Conservation (phyloP, 2,113 vertebrate species). For the Cyanoliseus patagonus region DNA sequence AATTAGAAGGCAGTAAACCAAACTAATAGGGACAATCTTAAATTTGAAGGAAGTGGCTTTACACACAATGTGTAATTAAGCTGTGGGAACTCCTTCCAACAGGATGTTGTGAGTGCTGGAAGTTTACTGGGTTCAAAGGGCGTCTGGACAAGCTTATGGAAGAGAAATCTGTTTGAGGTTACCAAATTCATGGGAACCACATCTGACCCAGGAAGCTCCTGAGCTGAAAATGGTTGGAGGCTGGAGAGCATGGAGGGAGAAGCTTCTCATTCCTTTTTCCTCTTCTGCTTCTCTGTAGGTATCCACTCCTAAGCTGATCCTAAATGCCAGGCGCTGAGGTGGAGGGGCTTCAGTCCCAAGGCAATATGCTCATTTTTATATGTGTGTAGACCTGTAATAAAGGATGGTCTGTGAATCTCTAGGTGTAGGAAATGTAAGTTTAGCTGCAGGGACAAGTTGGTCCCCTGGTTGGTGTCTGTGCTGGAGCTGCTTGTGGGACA, state of each 20-base stretch:
- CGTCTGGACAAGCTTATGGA: constrained; percentile 11
- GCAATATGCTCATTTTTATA: fast-evolving
- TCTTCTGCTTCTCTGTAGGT: background rate
- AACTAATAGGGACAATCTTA: background rate
- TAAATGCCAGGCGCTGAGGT: background rate
- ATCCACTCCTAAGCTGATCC: background rate
- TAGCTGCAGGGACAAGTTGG: background rate
- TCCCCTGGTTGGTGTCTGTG: background rate
- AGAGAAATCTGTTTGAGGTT: constrained; percentile 29
- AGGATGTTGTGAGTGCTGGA: constrained; percentile 23
- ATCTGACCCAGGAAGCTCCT: background rate
- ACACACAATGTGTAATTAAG: constrained; percentile 54
- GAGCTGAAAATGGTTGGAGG: background rate
- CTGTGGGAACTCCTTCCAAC: constrained; percentile 48
- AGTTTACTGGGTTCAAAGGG: constrained; percentile 35
- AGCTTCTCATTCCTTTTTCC: background rate
- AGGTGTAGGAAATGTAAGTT: background rate
- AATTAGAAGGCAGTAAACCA: background rate
- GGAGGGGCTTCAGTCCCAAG: background rate
- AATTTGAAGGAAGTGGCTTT: constrained; percentile 59
- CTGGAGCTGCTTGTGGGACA: background rate
- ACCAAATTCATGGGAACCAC: background rate
- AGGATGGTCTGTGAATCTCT: background rate
- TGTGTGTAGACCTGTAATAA: background rate
- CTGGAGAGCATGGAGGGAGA: background rate